Evolutionary conservation across 2,113 vertebrate genomes (phyloP).

Genomic region (Pomatorhinus ruficollis): DNA sequence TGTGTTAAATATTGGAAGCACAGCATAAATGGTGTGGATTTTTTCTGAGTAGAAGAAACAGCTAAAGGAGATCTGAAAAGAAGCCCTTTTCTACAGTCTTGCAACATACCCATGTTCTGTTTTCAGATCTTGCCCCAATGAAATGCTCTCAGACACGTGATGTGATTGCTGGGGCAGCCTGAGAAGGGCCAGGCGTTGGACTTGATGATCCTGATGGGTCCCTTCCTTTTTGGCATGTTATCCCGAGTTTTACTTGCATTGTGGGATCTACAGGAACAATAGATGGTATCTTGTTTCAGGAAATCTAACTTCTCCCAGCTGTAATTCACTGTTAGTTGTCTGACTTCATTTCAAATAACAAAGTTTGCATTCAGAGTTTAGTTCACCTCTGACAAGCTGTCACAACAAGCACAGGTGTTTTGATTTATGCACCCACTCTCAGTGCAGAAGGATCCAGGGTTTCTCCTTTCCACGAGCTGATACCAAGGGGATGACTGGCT

Average conservation of each 20-base stretch:
- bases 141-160: neutral
- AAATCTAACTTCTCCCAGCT: neutral
- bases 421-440: neutral
- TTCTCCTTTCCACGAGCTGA: neutral
- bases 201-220: neutral
- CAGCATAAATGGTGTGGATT: neutral
- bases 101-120: neutral
- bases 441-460: neutral
- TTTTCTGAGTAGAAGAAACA: neutral
- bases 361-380: neutral
- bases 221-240: neutral
- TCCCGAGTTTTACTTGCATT: neutral
- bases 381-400: neutral
- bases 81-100: neutral
- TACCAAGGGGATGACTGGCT: neutral
- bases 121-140: neutral
- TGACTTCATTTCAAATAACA: neutral
- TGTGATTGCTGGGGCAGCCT: neutral
- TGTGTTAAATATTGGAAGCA: neutral
- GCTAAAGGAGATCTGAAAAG: neutral
- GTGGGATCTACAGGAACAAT: neutral
- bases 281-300: neutral
- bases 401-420: neutral
- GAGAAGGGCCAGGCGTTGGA: neutral
- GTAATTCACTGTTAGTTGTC: neutral